Percentiles rank a stretch among this genome's conserved stretches.
Evolutionary conservation across 1,140 invertebrate genomes (phyloP).

Genomic region (Magallana ariakensis): DNA sequence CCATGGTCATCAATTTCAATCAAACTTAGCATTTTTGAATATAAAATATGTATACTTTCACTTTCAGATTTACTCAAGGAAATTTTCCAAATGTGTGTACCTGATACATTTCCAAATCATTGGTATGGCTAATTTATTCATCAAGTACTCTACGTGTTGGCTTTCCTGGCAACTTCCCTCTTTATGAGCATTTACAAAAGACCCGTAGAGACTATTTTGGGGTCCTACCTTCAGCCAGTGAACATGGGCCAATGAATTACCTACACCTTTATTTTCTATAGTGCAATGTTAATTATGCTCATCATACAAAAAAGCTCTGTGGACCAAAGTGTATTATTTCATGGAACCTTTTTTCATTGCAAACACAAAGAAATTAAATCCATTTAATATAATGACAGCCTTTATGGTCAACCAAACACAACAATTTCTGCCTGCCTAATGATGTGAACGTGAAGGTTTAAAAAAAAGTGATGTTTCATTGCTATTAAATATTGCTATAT

Average conservation of each 20-base stretch:
- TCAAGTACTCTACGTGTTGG: not conserved
- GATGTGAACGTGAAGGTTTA: constrained; percentile 36
- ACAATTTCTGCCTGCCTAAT: constrained; percentile 19
- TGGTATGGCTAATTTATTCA: too few relatives aligned
- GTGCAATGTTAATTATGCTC: not conserved
- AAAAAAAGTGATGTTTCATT: constrained; percentile 45
- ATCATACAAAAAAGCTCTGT: constrained; percentile 7
- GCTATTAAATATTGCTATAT: constrained; percentile 39
- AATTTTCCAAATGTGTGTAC: not conserved
- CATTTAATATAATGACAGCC: constrained; percentile 17
- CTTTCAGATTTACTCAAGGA: not conserved
- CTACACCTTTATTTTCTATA: constrained; percentile 21
- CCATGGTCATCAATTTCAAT: constrained; percentile 13
- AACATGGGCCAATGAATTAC: not conserved
- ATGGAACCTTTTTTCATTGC: constrained; percentile 9
- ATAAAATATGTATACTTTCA: not conserved
- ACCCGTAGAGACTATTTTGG: not conserved
- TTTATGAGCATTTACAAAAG: not conserved
- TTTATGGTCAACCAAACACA: constrained; percentile 13
- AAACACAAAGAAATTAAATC: constrained; percentile 24
- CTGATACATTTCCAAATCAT: not conserved
- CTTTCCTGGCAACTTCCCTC: not conserved
- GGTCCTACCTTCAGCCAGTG: not conserved
- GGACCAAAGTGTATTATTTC: constrained; percentile 8
- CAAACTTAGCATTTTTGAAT: not conserved